Base-by-base conservation (phyloP, 2,888 invertebrate species). In the Melieria crassipennis region DNA sequence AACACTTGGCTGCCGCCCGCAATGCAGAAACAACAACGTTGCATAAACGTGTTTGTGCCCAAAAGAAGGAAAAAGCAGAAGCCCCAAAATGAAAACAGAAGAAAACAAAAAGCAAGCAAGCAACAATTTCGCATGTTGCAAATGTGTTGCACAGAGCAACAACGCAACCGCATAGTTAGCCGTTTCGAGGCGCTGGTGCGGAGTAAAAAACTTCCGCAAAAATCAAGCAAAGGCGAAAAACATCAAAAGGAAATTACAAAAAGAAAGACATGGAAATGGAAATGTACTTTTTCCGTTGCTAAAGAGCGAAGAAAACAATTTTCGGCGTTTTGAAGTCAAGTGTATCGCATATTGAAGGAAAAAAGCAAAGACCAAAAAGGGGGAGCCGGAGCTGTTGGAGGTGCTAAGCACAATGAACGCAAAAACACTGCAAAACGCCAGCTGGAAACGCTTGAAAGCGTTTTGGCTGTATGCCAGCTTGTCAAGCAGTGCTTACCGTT, bases 401-500 rank as follows among this genome's bases (percentile, higher is more conserved):
- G 60, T 60, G 13, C 58, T 4, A 50, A 50, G 13, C 13, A 52
- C 43, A 61, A 50, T 52, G 43, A 52, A 45, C 48, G 50, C 50
- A 11, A 48, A 50, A 30, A 30, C 30, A 45, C 60, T 10, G 45
- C 5, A 42, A 11, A 56, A 68, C 57, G 64, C 64, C 42, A 70
- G 58, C 58, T 65, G 57, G 57, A 46, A 63, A 52, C 46, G 58
- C 47, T 58, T 65, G 52, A 58, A 58, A 57, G 52, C 56, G 11
- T 65, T 58, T 64, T 62, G 45, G 43, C 13, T 57, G 9, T 10
- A 3, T 47, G n/a, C 61, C 13, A 57, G 47, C 63, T 68, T 69
- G 69, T 62, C 48, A 62, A 30, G 69, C 56, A 63, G 56, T 11
- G 48, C 42, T 60, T 60, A 61, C 61, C 68, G 68, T 61, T 68